Evolutionary conservation across 2,888 invertebrate species (phyloP).

Genomic region (Amiota mariae): DNA sequence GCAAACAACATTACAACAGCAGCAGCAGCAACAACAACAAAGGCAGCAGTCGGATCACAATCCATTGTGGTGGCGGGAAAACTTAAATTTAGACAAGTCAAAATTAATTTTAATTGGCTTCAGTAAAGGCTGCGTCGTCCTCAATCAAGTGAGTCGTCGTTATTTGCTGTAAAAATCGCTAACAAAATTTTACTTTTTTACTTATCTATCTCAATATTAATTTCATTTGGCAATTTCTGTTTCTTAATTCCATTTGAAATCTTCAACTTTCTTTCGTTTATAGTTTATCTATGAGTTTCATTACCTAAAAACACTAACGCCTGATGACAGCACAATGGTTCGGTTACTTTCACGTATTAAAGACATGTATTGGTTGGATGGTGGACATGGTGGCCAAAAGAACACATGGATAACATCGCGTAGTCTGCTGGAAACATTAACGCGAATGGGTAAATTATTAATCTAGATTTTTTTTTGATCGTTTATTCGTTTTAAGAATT

Average conservation of each 20-base stretch:
- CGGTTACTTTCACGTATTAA: slow-evolving; percentile 80
- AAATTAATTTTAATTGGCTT: slow-evolving; percentile 84
- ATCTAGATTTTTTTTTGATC: not conserved
- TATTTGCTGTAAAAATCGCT: slow-evolving; percentile 71
- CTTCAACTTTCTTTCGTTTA: slow-evolving; percentile 34
- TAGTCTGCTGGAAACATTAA: slow-evolving; percentile 82
- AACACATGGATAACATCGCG: slow-evolving; percentile 91
- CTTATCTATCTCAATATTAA: not conserved
- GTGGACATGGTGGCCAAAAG: slow-evolving; percentile 90
- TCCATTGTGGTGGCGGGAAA: slow-evolving; percentile 78
- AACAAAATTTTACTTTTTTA: slow-evolving; percentile 35
- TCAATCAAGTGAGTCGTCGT: slow-evolving; percentile 80
- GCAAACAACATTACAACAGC: slow-evolving; percentile 45
- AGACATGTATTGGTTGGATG: slow-evolving; percentile 92
- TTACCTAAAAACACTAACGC: slow-evolving; percentile 80
- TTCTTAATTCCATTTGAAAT: not conserved
- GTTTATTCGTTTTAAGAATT: not conserved
- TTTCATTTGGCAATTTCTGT: not conserved
- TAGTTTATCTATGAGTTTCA: slow-evolving; percentile 89
- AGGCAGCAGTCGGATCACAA: slow-evolving; percentile 64
- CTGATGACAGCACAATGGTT: slow-evolving; percentile 78
- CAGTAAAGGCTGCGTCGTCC: slow-evolving; percentile 94
- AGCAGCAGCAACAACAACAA: slow-evolving; percentile 48
- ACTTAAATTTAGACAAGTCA: slow-evolving; percentile 77
- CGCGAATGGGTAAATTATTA: slow-evolving; percentile 81